Conservation (phyloP, 2,797 vertebrate species). For the Rhinogobio ventralis region DNA sequence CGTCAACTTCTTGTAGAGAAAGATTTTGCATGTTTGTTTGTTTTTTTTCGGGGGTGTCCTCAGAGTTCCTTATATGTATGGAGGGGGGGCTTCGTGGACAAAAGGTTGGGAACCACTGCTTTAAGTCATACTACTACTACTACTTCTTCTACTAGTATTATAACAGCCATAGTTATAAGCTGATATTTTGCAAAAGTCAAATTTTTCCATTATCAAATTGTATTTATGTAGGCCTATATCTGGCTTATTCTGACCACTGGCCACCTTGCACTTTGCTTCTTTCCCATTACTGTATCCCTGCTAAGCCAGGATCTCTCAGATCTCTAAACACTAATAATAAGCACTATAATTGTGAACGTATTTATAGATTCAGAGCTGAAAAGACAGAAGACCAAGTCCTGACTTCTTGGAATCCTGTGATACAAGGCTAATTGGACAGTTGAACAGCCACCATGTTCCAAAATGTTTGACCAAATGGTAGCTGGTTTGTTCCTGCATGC, state of each 20-base stretch:
- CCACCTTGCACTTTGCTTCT: neutral
- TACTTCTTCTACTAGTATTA: neutral
- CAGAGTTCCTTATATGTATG: too few species aligned
- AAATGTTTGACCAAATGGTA: neutral
- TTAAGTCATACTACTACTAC: neutral
- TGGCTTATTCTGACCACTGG: neutral
- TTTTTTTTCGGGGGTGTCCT: too few species aligned
- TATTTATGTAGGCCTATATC: neutral
- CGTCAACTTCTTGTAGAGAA: too few species aligned
- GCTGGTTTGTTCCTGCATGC: neutral
- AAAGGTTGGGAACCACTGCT: too few species aligned
- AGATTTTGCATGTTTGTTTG: too few species aligned
- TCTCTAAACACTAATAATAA: neutral
- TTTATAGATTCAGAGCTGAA: neutral
- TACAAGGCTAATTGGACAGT: neutral
- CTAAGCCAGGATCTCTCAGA: neutral
- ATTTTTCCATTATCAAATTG: neutral
- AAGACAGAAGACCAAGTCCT: neutral
- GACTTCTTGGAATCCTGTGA: neutral
- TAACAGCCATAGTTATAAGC: neutral
- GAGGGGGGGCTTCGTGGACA: too few species aligned
- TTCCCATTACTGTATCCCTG: neutral
- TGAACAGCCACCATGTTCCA: neutral
- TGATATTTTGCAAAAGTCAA: neutral
- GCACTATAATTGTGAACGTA: neutral